phyloP scores from a whole-genome alignment of 1,140 invertebrate genomes.

The Streblospio benedicti region DNA sequence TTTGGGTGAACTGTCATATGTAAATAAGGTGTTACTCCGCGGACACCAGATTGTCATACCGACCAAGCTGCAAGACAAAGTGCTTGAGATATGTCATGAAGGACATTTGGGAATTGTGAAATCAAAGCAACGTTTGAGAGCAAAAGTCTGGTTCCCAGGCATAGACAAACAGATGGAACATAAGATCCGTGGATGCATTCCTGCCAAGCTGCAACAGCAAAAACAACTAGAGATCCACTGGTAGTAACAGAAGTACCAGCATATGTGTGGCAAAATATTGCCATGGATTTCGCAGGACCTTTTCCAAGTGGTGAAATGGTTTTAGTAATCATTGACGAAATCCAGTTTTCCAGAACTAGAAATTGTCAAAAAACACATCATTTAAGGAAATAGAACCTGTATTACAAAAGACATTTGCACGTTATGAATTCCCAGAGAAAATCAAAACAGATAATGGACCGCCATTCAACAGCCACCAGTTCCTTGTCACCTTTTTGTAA shows the following conservation, averaged over 20 bases:
- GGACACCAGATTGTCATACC: background rate
- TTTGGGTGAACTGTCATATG: background rate
- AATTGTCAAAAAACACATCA: too few species aligned
- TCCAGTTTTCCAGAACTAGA: too few species aligned
- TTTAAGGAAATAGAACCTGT: too few species aligned
- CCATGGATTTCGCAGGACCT: background rate
- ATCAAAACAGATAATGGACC: too few species aligned
- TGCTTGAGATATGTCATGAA: background rate
- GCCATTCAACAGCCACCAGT: too few species aligned
- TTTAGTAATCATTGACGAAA: too few species aligned
- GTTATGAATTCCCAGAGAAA: too few species aligned
- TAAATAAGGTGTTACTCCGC: background rate
- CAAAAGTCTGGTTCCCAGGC: slow-evolving; percentile 9
- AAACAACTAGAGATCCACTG: slow-evolving; percentile 2
- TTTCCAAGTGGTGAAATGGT: background rate
- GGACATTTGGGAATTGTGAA: background rate
- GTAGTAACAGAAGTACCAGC: background rate
- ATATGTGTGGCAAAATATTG: background rate
- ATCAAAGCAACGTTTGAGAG: background rate
- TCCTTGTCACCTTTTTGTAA: too few species aligned
- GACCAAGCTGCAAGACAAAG: background rate
- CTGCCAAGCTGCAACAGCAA: background rate
- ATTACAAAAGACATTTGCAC: too few species aligned
- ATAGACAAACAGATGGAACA: background rate
- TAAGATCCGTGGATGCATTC: background rate